Conservation (phyloP, 2,113 vertebrate species). For the Catharus fuscescens region DNA sequence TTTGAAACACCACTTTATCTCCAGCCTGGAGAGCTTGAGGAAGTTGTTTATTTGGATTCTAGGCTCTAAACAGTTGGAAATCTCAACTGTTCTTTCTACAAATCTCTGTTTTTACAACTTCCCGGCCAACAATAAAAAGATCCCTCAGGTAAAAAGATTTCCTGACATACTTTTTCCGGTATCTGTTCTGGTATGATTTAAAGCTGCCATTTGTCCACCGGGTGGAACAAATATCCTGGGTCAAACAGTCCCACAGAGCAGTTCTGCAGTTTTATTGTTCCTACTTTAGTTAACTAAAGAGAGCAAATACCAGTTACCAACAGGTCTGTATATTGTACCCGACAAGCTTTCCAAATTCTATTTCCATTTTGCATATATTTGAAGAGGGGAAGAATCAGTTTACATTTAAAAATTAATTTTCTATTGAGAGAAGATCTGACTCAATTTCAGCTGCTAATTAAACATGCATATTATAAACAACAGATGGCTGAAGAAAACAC, state of each 20-base stretch:
- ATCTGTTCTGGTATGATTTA: background rate
- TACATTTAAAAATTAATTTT: background rate
- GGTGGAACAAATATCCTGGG: background rate
- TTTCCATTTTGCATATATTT: background rate
- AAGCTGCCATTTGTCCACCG: background rate
- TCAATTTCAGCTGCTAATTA: background rate
- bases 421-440: background rate
- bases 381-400: background rate
- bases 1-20: background rate
- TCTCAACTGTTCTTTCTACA: background rate
- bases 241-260: background rate
- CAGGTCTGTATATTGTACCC: background rate
- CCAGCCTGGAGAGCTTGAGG: background rate
- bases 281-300: background rate
- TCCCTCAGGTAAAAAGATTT: background rate
- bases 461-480: background rate
- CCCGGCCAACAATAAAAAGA: background rate
- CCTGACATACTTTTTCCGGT: background rate
- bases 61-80: slow-evolving; percentile 24
- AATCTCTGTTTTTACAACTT: slow-evolving; percentile 16
- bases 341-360: background rate
- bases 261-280: background rate
- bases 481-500: background rate
- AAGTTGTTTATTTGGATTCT: slow-evolving; percentile 1
- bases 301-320: background rate